Conservation (phyloP, 2,888 invertebrate genomes). For the Aproaerema taeniolella region DNA sequence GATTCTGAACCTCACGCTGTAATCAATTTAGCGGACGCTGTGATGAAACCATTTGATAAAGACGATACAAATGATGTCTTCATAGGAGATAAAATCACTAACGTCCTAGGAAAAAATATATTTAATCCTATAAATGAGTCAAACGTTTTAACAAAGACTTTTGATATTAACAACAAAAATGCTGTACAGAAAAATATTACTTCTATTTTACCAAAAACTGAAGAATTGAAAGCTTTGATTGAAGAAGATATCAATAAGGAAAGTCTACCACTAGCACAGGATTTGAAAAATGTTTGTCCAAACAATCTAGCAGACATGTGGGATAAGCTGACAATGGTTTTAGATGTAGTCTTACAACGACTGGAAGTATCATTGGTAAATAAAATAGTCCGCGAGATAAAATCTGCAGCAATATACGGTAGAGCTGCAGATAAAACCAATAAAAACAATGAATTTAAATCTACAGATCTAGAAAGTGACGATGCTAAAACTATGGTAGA, state of each 20-base stretch:
- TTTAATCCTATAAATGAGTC: too few relatives aligned
- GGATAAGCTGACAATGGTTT: constrained; percentile 38
- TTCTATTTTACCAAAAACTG: too few relatives aligned
- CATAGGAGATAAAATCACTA: too few relatives aligned
- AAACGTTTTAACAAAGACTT: too few relatives aligned
- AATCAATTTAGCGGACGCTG: too few relatives aligned
- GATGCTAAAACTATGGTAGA: background rate
- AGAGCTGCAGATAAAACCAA: too few relatives aligned
- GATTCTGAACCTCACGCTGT: too few relatives aligned
- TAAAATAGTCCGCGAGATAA: constrained; percentile 47
- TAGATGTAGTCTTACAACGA: constrained; percentile 44
- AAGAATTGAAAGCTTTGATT: constrained; percentile 37
- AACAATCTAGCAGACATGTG: constrained; percentile 38
- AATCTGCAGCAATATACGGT: constrained; percentile 26
- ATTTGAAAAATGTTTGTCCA: constrained; percentile 15
- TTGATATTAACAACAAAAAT: too few relatives aligned
- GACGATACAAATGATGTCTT: too few relatives aligned
- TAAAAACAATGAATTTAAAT: too few relatives aligned
- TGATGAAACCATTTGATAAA: too few relatives aligned
- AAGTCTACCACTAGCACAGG: background rate
- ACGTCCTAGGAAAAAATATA: too few relatives aligned
- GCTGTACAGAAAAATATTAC: constrained; percentile 31
- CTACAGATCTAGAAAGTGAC: background rate
- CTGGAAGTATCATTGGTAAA: constrained; percentile 46
- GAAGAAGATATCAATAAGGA: constrained; percentile 27